Base-by-base conservation (phyloP, 2,888 invertebrate species). In the Callinectes sapidus region DNA sequence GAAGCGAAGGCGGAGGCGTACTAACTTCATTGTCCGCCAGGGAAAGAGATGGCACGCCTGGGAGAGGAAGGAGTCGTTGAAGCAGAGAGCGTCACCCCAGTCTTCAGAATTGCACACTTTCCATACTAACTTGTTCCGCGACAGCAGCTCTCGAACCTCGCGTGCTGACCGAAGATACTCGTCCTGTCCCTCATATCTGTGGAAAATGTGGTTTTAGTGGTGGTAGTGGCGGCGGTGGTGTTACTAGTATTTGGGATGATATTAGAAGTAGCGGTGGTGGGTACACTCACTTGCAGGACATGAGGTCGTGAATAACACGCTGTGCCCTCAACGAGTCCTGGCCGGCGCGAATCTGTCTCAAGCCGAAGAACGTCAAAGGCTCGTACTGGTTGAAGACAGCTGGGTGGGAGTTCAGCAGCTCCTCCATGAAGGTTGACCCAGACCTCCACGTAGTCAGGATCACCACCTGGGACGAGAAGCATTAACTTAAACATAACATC, bases 321-420 rank as follows among this genome's bases (percentile, higher is more conserved):
- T 93, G 81, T 0, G 94, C 94, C 35, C 91, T 55, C 18, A 85
- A 85, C 2, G 92, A 91, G 13, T 91, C 91, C 2, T 85, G 48
- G 0, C 93, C 94, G 18, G 90, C 89, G 14, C 94, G 61, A 42
- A 94, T 92, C 90, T 93, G 94, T n/a, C 66, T 88, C 42, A 95
- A 93, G n/a, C 95, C 95, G 93, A 95, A 94, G 87, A 95, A 94
- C 90, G 94, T 95, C 2, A 95, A 94, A 8, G 95, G 95, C 91
- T 95, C 95, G 92, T 95, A 95, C 89, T 95, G 95, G 94, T 95
- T 95, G 91, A 95, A 95, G 8, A 95, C 94, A 66, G 94, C 95
- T n/a, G 94, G 95, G 48, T 95, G 95, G 66, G 94, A 94, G 10
- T 94, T 94, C 3, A 92, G 66, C 28, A 94, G 89, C 87, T 91